These are phyloP conservation scores for Coptotermes formosanus DNA, from an alignment of 1,140 invertebrate genomes.

Conservation along the genomic window DNA sequence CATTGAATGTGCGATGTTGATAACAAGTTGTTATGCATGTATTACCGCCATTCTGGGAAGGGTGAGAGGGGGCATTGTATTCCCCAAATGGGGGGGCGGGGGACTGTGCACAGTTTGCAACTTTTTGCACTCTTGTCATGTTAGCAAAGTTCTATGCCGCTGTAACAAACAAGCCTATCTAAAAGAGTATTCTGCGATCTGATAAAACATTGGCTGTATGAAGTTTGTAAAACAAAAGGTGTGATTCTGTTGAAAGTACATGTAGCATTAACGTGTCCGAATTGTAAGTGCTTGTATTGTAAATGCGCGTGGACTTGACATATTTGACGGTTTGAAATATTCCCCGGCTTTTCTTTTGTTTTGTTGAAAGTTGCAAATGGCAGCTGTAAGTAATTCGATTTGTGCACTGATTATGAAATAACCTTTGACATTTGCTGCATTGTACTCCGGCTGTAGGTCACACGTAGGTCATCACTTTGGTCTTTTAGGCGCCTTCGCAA, in stretches of 20 bases:
- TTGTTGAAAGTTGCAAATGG: too few species aligned
- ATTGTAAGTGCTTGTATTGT: too few species aligned
- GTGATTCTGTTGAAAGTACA: background rate
- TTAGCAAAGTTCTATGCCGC: background rate
- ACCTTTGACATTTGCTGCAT: too few species aligned
- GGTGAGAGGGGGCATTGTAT: background rate
- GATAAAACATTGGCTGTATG: background rate
- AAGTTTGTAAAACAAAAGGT: background rate
- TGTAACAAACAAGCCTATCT: background rate
- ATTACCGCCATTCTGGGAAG: background rate
- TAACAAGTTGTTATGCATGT: background rate
- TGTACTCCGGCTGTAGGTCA: too few species aligned
- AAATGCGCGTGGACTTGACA: too few species aligned
- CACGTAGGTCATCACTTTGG: too few species aligned
- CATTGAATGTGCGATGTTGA: background rate
- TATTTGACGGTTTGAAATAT: too few species aligned
- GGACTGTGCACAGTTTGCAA: background rate
- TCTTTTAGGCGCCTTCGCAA: too few species aligned
- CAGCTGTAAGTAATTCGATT: too few species aligned
- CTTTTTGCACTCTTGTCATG: background rate
- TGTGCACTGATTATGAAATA: too few species aligned
- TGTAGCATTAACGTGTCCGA: background rate
- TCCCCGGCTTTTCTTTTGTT: too few species aligned
- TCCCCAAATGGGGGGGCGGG: background rate
- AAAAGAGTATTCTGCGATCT: background rate